Conservation (phyloP, 1,140 invertebrate species). For the Lethrus apterus region DNA sequence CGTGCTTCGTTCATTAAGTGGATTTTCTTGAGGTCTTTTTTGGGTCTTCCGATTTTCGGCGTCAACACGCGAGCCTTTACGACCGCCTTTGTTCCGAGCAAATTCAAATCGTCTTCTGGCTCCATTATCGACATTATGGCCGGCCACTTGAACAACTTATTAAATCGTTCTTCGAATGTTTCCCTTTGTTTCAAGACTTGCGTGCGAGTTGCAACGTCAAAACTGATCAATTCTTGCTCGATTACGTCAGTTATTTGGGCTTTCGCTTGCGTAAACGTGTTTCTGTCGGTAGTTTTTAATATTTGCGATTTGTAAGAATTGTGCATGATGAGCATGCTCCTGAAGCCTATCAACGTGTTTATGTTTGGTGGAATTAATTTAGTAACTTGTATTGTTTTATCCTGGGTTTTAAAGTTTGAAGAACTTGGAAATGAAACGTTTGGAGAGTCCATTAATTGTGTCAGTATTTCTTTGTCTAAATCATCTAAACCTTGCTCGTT, state of each 20-base stretch:
- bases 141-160: conserved; percentile 9
- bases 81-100: background rate
- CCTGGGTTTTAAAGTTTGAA: background rate
- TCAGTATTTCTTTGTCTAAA: conserved; percentile 11
- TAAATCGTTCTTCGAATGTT: background rate
- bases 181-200: background rate
- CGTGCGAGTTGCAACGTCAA: background rate
- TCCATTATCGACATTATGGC: conserved; percentile 8
- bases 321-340: conserved; percentile 20
- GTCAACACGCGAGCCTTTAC: background rate
- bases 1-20: conserved; percentile 8
- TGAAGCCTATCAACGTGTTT: conserved; percentile 23
- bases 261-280: background rate
- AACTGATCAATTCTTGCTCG: background rate
- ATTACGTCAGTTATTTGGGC: background rate
- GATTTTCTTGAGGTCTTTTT: conserved; percentile 9
- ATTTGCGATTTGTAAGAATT: conserved; percentile 4
- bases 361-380: conserved; percentile 24
- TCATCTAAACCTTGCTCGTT: conserved; percentile 1
- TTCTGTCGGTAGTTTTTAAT: background rate
- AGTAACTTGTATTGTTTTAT: background rate
- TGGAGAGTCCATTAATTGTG: conserved; percentile 2
- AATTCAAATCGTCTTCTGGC: conserved; percentile 1
- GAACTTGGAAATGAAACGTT: background rate
- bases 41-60: conserved; percentile 8